Conservation (phyloP, 2,888 invertebrate genomes). For the Physocephala rufipes region DNA sequence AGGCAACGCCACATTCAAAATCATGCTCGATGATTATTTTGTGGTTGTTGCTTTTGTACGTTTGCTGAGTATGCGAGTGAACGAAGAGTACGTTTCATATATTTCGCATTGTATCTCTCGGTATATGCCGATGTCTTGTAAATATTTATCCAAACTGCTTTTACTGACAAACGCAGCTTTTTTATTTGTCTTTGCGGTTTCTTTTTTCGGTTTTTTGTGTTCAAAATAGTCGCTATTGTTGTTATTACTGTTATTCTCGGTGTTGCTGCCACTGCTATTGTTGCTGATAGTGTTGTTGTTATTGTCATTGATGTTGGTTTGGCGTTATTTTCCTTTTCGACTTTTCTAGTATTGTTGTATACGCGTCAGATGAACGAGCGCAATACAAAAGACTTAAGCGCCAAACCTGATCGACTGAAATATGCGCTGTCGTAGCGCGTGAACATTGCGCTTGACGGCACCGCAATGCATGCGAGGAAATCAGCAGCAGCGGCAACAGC, state of each 20-base stretch:
- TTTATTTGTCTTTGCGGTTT: no score
- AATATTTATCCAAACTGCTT: constrained; percentile 23
- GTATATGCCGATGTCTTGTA: constrained; percentile 20
- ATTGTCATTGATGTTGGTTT: constrained; percentile 2
- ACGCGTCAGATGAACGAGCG: constrained; percentile 11
- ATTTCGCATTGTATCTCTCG: neutral
- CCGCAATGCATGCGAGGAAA: constrained; percentile 13
- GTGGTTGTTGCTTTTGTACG: neutral
- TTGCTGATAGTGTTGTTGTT: constrained; percentile 28
- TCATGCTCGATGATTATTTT: constrained; percentile 16
- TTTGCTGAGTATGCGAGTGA: neutral
- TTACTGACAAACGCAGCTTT: constrained; percentile 13
- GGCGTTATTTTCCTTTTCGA: constrained; percentile 11
- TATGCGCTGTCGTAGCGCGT: neutral
- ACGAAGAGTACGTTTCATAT: no score
- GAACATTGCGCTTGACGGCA: neutral
- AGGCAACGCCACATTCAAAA: neutral
- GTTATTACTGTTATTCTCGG: constrained; percentile 22
- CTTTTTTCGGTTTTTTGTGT: constrained; percentile 17
- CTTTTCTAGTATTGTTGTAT: constrained; percentile 21
- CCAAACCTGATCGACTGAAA: constrained; percentile 32
- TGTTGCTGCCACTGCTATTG: constrained; percentile 7
- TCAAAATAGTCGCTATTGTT: constrained; percentile 18
- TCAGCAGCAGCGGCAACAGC: constrained; percentile 20
- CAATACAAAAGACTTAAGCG: constrained; percentile 34